Base-by-base conservation (phyloP, 2,888 invertebrate species). In the Tanytarsus gracilentus region DNA sequence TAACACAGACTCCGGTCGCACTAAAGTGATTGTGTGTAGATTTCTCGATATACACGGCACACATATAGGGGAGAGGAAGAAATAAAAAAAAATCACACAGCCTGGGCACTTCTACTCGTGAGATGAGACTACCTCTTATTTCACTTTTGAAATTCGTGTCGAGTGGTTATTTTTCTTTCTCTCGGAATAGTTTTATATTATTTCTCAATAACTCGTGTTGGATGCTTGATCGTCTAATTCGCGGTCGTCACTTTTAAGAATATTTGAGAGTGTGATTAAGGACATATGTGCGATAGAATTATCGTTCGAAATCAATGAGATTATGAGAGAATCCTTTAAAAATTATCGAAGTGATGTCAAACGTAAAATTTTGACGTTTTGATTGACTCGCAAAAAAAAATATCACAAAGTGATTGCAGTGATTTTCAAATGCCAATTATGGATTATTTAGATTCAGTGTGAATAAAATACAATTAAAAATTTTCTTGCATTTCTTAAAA, bases 91-190 rank as follows among this genome's bases (percentile, higher is more conserved):
- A 14, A 33, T 53, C 53, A 44, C 53, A 53, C 55, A 40, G 55
- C 33, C 40, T 33, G 25, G 40, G 55, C 55, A 55, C 55, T 55
- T 55, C 44, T 39, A 26, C 25, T 21, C 27, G n/a, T 27, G 44
- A 16, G 56, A 44, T 58, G 44, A 48, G 73, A 73, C 73, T 72
- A 73, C 73, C 73, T 74, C 74, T 74, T 74, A 73, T 74, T 74
- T 73, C 72, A 74, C 73, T 74, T 74, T 73, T 73, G 73, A 74
- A 74, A 73, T 71, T 73, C 73, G 73, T 74, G 74, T 74, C 74
- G 74, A 74, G 74, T 74, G 74, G 74, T 72, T 73, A 72, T 74
- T 64, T 64, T 65, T 63, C 60, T 44, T 58, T 58, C 44, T 58
- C 48, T 58, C 58, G 58, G 48, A 48, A 48, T 48, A 48, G 58